Evolutionary conservation across 2,797 vertebrate species (phyloP), one percentile per base, ranked within the genome.

Genomic region (Psittacula echo): DNA sequence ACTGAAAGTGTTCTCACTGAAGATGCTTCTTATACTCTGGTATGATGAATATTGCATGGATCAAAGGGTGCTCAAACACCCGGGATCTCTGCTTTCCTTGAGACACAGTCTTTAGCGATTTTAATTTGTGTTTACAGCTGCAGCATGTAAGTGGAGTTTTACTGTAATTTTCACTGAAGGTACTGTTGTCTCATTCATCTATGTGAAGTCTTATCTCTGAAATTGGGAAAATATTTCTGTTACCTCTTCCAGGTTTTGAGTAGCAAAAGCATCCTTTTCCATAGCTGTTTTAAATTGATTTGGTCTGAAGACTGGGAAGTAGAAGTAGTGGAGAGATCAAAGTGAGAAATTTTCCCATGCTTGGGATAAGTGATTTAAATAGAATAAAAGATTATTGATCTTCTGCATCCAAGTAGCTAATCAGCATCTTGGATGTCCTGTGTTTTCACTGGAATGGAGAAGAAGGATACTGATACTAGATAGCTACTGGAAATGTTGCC

Each of bases 101-200:
- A 65, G 70, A n/a, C 14, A 48, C 15, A 11, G 10, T 54, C 11
- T 48, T 70, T 8, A 60, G 39, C 61, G 26, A 19, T 74, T 88
- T 80, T 70, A 90, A 41, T 29, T n/a, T 50, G 17, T 53, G 7
- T 53, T 66, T 79, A 58, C 26, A 50, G 19, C 51, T 64, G 20
- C 18, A 13, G 29, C 0, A 0, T 26, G 6, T 39, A 13, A 37
- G 9, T 74, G 20, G 19, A 37, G 4, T 68, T 93, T 45, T 58
- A 20, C 7, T 66, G 27, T 50, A 44, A 37, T 6, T 70, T 70
- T 13, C 7, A 11, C 4, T 37, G 47, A 23, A 29, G 6, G 4
- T 70, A 16, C 13, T 54, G 26, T 11, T 64, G 12, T 5, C 27
- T 10, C 11, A 2, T 48, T 71, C 1, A 1, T 56, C 34, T 42